phyloP scores from a whole-genome alignment of 1,140 invertebrate species.

The Drosophila nebulosa region DNA sequence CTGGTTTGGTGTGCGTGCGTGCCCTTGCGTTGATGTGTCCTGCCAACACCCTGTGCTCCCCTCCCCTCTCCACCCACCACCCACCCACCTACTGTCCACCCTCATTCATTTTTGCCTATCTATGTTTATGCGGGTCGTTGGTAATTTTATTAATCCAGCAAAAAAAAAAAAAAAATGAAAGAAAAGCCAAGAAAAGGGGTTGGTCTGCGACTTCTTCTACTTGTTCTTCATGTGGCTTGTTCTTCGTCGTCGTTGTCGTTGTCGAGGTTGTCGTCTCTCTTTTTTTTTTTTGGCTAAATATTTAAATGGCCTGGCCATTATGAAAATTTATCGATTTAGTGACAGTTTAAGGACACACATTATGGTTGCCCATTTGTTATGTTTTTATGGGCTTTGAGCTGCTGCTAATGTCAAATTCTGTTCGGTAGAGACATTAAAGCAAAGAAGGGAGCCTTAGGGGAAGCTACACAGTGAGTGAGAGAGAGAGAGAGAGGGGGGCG shows the following conservation, averaged over 20 bases:
- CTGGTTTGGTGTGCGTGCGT: constrained; percentile 48
- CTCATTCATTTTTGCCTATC: constrained; percentile 38
- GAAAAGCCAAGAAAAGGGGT: constrained; percentile 42
- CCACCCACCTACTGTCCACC: no score
- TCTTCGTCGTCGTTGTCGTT: background rate
- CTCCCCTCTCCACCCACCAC: no score
- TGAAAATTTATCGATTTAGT: constrained; percentile 79
- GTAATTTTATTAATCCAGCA: constrained; percentile 74
- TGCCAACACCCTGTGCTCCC: background rate
- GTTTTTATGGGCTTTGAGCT: constrained; percentile 72
- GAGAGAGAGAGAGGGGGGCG: background rate
- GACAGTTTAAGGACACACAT: constrained; percentile 78
- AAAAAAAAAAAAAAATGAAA: constrained; percentile 9
- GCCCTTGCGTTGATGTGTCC: constrained; percentile 68
- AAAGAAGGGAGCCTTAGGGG: no score
- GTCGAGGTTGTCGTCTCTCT: background rate
- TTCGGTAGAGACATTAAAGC: constrained; percentile 74
- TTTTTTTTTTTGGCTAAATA: constrained; percentile 49
- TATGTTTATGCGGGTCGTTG: constrained; percentile 61
- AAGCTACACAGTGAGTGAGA: no score
- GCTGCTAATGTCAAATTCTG: constrained; percentile 68
- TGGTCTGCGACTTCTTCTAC: constrained; percentile 18
- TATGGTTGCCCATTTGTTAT: constrained; percentile 75
- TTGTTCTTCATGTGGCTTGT: background rate
- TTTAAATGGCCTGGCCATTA: constrained; percentile 77